phyloP scores from a whole-genome alignment of 2,888 invertebrate genomes.

The Thecophora atra region DNA sequence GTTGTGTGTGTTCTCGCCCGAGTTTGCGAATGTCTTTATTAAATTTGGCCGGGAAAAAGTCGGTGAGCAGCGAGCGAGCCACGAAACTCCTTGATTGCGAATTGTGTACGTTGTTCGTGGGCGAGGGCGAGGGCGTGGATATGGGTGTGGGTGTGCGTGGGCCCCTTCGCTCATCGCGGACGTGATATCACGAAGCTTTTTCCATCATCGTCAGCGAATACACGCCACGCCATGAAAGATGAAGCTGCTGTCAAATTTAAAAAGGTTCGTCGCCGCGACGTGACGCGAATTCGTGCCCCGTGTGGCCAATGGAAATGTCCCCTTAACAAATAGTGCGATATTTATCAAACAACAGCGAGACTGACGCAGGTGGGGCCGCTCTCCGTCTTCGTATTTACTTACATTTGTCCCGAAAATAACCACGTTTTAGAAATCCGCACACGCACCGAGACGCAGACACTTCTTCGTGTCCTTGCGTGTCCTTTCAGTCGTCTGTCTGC shows the following conservation, averaged over 20 bases:
- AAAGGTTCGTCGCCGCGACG: slow-evolving; percentile 43
- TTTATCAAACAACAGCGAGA: slow-evolving; percentile 35
- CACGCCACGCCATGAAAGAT: slow-evolving; percentile 38
- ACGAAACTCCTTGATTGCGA: slow-evolving; percentile 39
- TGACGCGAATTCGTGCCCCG: slow-evolving; percentile 37
- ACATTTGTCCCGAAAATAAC: not conserved
- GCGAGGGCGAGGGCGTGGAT: too few species aligned
- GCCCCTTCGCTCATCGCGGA: slow-evolving; percentile 33
- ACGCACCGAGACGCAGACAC: not conserved
- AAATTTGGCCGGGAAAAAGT: slow-evolving; percentile 2
- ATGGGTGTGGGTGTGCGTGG: slow-evolving; percentile 26
- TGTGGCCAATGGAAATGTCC: slow-evolving; percentile 29
- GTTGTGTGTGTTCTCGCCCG: not conserved
- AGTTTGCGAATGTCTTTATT: slow-evolving; percentile 19
- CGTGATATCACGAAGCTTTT: slow-evolving; percentile 39
- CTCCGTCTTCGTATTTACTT: not conserved
- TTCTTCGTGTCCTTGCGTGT: not conserved
- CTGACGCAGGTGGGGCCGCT: not conserved
- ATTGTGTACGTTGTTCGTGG: slow-evolving; percentile 33
- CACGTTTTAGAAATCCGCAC: not conserved
- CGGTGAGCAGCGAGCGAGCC: not conserved
- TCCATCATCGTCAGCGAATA: slow-evolving; percentile 24
- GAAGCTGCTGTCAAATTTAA: slow-evolving; percentile 45
- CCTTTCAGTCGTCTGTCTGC: too few species aligned
- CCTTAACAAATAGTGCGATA: slow-evolving; percentile 41